Evolutionary conservation across 2,888 invertebrate species (phyloP).

Genomic region (Apamea crenata): DNA sequence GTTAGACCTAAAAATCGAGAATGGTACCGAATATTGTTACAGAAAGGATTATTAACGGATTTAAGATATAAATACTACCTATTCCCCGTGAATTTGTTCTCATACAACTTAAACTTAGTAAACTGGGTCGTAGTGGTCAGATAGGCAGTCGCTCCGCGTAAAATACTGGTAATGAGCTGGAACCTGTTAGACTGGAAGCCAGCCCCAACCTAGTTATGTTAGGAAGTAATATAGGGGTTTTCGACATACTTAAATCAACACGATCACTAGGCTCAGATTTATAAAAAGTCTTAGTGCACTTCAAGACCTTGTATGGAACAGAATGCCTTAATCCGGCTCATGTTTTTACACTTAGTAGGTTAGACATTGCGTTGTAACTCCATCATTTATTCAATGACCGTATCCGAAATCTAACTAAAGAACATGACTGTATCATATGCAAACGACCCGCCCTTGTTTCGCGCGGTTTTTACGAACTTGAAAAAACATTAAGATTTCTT

Average conservation of each 20-base stretch:
- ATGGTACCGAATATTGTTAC: background rate
- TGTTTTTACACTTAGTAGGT: background rate
- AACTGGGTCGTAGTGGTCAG: too few relatives aligned
- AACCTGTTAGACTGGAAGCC: too few relatives aligned
- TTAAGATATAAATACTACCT: background rate
- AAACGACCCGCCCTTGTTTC: background rate
- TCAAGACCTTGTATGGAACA: background rate
- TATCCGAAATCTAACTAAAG: background rate
- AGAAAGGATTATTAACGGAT: background rate
- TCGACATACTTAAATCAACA: background rate
- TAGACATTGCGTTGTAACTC: background rate
- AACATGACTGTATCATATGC: background rate
- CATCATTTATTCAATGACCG: background rate
- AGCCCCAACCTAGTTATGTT: too few relatives aligned
- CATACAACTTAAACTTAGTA: background rate
- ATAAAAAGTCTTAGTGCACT: background rate
- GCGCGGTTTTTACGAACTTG: background rate
- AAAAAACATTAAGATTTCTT: background rate
- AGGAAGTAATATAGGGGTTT: too few relatives aligned
- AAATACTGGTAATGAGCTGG: too few relatives aligned
- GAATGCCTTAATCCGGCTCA: background rate
- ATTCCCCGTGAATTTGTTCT: background rate
- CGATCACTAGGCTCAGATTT: background rate
- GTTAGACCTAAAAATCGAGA: slow-evolving; percentile 10
- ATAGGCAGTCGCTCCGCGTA: too few relatives aligned